These are phyloP conservation scores for Prosapia bicincta DNA, from an alignment of 2,888 invertebrate species.

Conservation along the genomic window DNA sequence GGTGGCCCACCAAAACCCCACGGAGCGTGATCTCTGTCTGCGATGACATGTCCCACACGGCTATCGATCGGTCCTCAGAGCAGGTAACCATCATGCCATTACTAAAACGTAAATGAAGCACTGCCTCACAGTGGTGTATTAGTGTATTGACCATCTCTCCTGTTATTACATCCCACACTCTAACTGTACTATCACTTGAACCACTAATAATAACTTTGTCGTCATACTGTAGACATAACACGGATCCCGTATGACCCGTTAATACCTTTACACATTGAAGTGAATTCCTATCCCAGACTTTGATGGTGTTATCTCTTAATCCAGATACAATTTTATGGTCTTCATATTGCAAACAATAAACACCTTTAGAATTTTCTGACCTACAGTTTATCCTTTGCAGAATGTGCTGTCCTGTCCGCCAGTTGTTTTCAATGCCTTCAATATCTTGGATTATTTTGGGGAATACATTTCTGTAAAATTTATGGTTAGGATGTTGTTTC, in stretches of 20 bases:
- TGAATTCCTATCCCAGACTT: slow-evolving; percentile 96
- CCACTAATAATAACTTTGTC: slow-evolving; percentile 98
- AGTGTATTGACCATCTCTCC: slow-evolving; percentile 98
- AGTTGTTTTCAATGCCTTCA: slow-evolving; percentile 93
- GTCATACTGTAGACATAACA: slow-evolving; percentile 98
- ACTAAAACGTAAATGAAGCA: slow-evolving; percentile 95
- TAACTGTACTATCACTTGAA: slow-evolving; percentile 95
- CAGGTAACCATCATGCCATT: slow-evolving; percentile 99
- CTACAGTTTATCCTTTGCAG: slow-evolving; percentile 97
- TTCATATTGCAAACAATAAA: slow-evolving; percentile 99
- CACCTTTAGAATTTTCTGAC: slow-evolving; percentile 99
- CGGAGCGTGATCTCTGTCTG: slow-evolving; percentile 93
- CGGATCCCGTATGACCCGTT: slow-evolving; percentile 98
- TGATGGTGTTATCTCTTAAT: slow-evolving; percentile 97
- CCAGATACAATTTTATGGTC: slow-evolving; percentile 99
- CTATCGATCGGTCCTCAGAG: slow-evolving; percentile 99
- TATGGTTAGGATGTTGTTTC: slow-evolving; percentile 87
- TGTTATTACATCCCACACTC: slow-evolving; percentile 96
- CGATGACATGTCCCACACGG: slow-evolving; percentile 99
- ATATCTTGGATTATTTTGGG: slow-evolving; percentile 86
- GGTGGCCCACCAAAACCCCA: slow-evolving; percentile 95
- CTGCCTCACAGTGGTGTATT: slow-evolving; percentile 99
- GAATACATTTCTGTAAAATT: slow-evolving; percentile 93
- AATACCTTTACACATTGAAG: slow-evolving; percentile 90
- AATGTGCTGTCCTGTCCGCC: slow-evolving; percentile 95